Evolutionary conservation across 2,113 vertebrate species (phyloP), one percentile per base, ranked within the genome.

Genomic region (Columbina picui): DNA sequence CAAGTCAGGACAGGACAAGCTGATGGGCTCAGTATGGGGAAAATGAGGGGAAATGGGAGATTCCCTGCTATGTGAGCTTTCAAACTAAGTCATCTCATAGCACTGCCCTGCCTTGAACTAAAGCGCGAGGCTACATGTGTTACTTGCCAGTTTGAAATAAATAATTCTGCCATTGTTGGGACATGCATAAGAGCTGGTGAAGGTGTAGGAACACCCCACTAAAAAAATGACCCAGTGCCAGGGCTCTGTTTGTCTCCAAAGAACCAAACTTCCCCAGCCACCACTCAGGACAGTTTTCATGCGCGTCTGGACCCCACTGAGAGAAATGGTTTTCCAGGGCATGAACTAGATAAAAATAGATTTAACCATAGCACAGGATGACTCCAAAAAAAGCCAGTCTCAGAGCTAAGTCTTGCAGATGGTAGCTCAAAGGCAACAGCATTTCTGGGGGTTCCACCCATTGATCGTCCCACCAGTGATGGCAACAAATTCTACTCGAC

Each of bases 401-500:
- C 78, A 34, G 67, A 52, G 61, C 32, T 43, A n/a, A 30, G 7
- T 30, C 34, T 45, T 52, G 30, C 27, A n/a, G 36, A n/a, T 9
- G 22, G 30, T 27, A 60, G 53, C 50, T 53, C 67, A 56, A 61
- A 83, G 45, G 6, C 1, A 43, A 19, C 7, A 9, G 39, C 32
- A 1, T 89, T 74, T 59, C 26, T 81, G 47, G 56, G 65, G 12
- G 2, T 34, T 30, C 56, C 19, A 20, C 41, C 60, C 73, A 55
- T 11, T 8, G 8, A 8, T 29, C 3, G 2, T 29, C 41, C 55
- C 63, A 30, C 5, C 76, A 49, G 12, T 0, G 4, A 18, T 12
- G 32, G 50, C 8, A 21, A 13, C 32, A 56, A 26, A 19, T 8
- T 70, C 83, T 82, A 50, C 30, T 36, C 0, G 4, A 30, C n/a